Evolutionary conservation across 2,888 invertebrate species (phyloP).

Genomic region (Eupithecia subfuscata): DNA sequence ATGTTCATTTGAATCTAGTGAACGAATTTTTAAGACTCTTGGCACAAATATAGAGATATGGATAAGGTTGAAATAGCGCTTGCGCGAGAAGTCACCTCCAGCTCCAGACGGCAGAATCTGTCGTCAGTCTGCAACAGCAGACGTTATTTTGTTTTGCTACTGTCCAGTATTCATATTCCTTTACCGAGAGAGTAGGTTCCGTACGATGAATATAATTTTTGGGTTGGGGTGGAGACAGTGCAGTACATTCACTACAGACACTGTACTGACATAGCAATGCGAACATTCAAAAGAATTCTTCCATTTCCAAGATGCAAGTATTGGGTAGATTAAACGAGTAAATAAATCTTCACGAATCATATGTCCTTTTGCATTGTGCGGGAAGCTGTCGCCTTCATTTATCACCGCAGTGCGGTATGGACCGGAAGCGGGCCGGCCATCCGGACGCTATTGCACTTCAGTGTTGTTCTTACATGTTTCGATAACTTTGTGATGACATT

Average conservation of each 20-base stretch:
- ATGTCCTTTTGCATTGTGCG: conserved; percentile 40
- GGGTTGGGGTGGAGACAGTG: no score
- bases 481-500: background rate
- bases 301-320: background rate
- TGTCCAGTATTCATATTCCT: no score
- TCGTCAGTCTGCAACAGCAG: no score
- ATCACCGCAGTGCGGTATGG: conserved; percentile 45
- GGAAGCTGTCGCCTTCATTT: conserved; percentile 45
- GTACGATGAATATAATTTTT: no score
- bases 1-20: background rate
- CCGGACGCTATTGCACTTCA: conserved; percentile 40
- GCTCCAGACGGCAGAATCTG: background rate
- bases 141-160: no score
- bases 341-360: background rate
- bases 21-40: background rate
- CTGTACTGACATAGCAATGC: background rate
- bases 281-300: background rate
- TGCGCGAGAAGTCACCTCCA: background rate
- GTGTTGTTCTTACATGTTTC: background rate
- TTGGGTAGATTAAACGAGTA: background rate
- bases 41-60: background rate
- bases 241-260: no score
- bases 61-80: background rate
- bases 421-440: conserved; percentile 40
- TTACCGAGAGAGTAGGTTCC: no score